phyloP scores from a whole-genome alignment of 2,113 vertebrate species.

The Takifugu bimaculatus region DNA sequence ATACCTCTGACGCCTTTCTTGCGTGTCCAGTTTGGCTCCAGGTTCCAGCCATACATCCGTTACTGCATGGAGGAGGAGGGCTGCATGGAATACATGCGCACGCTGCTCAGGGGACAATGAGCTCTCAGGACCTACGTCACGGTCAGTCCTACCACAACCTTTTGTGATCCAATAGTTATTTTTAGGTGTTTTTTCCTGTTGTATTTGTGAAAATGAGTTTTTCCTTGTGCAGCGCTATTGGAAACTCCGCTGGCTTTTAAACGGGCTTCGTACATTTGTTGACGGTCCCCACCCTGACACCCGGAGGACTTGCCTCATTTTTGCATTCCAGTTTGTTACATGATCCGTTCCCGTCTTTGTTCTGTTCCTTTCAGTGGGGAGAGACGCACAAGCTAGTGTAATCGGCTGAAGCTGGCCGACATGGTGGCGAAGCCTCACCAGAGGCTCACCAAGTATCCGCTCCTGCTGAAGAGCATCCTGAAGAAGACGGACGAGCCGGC shows the following conservation, averaged over 20 bases:
- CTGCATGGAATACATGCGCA: constrained; percentile 92
- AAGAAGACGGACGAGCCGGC: constrained; percentile 86
- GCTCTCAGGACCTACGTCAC: constrained; percentile 85
- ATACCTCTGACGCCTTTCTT: constrained; percentile 1
- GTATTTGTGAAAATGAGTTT: no score
- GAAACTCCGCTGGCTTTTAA: no score
- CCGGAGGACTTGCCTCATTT: not conserved
- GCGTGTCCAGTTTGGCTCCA: constrained; percentile 81
- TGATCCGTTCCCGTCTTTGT: constrained; percentile 36
- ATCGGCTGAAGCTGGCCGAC: constrained; percentile 92
- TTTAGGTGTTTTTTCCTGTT: no score
- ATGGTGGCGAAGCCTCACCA: constrained; percentile 98
- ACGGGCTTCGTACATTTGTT: no score
- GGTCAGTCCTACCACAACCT: constrained; percentile 69
- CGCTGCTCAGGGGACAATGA: constrained; percentile 88
- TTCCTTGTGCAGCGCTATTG: not conserved
- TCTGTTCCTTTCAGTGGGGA: constrained; percentile 79
- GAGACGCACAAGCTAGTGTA: constrained; percentile 92
- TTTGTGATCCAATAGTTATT: no score
- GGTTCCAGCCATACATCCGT: constrained; percentile 88
- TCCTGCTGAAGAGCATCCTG: constrained; percentile 91
- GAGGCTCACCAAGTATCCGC: constrained; percentile 94
- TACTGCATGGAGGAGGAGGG: constrained; percentile 98
- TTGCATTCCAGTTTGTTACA: not conserved
- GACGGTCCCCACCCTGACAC: no score